Evolutionary conservation across 2,888 invertebrate species (phyloP).

Genomic region (Plusia festucae): DNA sequence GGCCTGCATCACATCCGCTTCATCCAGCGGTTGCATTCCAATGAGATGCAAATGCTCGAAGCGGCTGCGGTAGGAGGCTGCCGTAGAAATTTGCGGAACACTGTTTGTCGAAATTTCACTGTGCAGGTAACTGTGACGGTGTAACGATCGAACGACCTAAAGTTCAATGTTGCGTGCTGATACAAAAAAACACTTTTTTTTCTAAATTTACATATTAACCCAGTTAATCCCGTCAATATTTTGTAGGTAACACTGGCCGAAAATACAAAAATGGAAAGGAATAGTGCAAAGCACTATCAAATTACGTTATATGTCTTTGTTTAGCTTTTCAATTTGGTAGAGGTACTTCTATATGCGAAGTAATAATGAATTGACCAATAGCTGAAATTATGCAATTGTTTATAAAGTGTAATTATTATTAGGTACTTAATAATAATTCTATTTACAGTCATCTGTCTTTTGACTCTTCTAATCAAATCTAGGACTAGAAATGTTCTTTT

Average conservation of each 20-base stretch:
- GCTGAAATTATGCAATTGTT: no score
- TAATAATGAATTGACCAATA: no score
- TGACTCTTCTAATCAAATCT: no score
- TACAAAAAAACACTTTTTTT: neutral
- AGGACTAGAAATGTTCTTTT: no score
- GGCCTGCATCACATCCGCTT: conserved; percentile 25
- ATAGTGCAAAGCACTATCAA: neutral
- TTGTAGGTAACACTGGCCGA: neutral
- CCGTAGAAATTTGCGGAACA: conserved; percentile 60
- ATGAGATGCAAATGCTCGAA: conserved; percentile 82
- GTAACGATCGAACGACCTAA: conserved; percentile 33
- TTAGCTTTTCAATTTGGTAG: no score
- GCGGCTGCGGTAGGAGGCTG: conserved; percentile 70
- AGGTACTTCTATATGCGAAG: no score
- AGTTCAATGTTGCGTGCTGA: conserved; percentile 19
- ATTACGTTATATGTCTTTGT: no score
- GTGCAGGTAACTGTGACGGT: conserved; percentile 51
- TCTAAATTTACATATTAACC: neutral
- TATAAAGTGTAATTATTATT: no score
- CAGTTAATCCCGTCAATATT: neutral
- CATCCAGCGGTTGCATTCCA: conserved; percentile 72
- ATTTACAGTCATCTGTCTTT: no score
- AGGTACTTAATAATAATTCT: no score
- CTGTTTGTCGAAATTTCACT: conserved; percentile 62
- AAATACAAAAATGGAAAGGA: neutral